Evolutionary conservation across 2,113 vertebrate genomes (phyloP).

Genomic region (Naja naja): DNA sequence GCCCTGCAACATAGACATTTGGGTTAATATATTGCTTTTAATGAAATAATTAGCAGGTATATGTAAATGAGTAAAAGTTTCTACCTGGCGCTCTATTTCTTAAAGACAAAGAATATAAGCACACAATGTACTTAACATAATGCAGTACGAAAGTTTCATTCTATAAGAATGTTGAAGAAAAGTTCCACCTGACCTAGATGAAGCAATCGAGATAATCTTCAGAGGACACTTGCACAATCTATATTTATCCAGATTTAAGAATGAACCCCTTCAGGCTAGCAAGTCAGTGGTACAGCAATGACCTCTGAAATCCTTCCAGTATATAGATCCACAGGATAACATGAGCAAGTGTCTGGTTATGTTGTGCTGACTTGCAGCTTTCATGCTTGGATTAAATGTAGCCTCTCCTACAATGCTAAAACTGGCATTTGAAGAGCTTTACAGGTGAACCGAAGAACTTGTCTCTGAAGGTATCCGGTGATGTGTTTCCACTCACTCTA

Average conservation of each 20-base stretch:
- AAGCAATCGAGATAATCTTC: conserved; percentile 9
- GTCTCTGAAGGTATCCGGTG: neutral
- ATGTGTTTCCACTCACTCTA: neutral
- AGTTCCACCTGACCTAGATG: neutral
- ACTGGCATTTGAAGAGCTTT: neutral
- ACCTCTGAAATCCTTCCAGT: conserved; percentile 9
- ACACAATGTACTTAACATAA: neutral
- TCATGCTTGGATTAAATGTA: conserved; percentile 6
- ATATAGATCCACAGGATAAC: neutral
- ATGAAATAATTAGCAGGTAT: neutral
- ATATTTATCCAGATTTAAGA: conserved; percentile 11
- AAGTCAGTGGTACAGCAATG: neutral
- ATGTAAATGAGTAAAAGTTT: neutral
- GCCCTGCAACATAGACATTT: neutral
- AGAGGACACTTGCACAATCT: neutral
- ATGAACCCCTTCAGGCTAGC: neutral
- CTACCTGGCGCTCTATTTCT: neutral
- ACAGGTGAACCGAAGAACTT: neutral
- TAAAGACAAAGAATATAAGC: neutral
- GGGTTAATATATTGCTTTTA: neutral
- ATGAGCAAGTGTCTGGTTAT: neutral
- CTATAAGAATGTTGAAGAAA: neutral
- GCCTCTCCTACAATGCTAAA: neutral
- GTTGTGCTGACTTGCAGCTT: neutral
- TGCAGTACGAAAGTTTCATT: neutral